Conservation (phyloP, 2,113 vertebrate species). For the Alectura lathami region DNA sequence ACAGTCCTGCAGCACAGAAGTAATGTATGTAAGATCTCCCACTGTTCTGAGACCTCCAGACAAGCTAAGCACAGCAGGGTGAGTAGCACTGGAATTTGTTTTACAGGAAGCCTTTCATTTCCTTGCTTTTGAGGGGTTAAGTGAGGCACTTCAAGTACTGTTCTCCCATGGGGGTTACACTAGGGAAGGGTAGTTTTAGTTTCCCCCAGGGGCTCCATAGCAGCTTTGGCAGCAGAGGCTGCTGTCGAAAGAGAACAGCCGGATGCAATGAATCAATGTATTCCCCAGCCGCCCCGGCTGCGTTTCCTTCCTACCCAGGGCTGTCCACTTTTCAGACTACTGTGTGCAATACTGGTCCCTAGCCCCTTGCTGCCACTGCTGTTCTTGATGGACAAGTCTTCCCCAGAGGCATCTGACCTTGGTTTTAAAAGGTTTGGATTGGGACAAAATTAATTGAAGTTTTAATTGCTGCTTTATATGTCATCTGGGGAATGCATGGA, state of each 20-base stretch:
- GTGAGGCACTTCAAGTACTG: slow-evolving; percentile 67
- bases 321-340: background rate
- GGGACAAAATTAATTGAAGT: background rate
- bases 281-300: background rate
- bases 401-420: background rate
- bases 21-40: slow-evolving; percentile 63
- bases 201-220: slow-evolving; percentile 4
- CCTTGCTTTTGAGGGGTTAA: slow-evolving; percentile 74
- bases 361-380: background rate
- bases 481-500: background rate
- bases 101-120: slow-evolving; percentile 77
- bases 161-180: slow-evolving; percentile 36
- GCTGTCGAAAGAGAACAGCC: slow-evolving; percentile 53
- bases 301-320: background rate
- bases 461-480: background rate
- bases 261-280: slow-evolving; percentile 49
- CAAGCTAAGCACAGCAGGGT: slow-evolving; percentile 61
- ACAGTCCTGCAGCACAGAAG: slow-evolving; percentile 32
- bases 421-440: background rate
- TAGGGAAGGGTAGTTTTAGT: slow-evolving; percentile 39
- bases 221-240: slow-evolving; percentile 43
- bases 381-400: background rate
- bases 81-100: slow-evolving; percentile 68
- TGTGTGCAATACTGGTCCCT: background rate
- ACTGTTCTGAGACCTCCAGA: slow-evolving; percentile 66